Base-by-base conservation (phyloP, 2,797 vertebrate genomes). In the Neosilurus mollespiculum region DNA sequence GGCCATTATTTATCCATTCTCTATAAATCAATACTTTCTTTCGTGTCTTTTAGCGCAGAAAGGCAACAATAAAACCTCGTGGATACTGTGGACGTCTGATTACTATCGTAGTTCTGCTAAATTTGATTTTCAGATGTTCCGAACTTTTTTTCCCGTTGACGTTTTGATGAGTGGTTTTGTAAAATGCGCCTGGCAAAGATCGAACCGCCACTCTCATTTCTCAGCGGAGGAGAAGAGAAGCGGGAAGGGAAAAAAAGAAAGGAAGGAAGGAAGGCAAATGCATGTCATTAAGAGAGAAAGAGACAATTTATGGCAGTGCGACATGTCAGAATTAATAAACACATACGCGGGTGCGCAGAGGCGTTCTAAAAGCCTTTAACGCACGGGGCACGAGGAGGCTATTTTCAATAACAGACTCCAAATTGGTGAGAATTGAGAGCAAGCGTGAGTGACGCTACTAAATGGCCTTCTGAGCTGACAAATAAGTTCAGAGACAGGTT, bases 131-230 rank as follows among this genome's bases (percentile, higher is more conserved):
- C 56, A 76, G 73, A 59, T 61, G 59, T 56, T 73, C 51, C 3
- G 14, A 34, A 37, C 43, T 43, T 56, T 75, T 80, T 59, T 67
- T 61, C 34, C 51, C n/a, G 34, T 37, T 82, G 84, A 82, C 76
- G 66, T 85, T 79, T 82, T 85, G 75, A 85, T 85, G 67, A 85
- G 16, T 37, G 80, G 66, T 37, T 79, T 82, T 77, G 56, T 83
- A 71, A 80, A 80, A 76, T 14, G 2, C 58, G 67, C 79, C 56
- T 80, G 79, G 72, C 72, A 72, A 82, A 82, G 77, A 82, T 66
- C 51, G 51, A 85, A 86, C 83, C 81, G 62, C 77, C 80, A 83
- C 88, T 84, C 88, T 81, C 81, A 73, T 86, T 87, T 85, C 82
- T 81, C 81, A 71, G 88, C 72, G 6, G 71, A 72, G 43, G 11